phyloP scores from a whole-genome alignment of 1,140 invertebrate genomes.

The Anoplophora glabripennis region DNA sequence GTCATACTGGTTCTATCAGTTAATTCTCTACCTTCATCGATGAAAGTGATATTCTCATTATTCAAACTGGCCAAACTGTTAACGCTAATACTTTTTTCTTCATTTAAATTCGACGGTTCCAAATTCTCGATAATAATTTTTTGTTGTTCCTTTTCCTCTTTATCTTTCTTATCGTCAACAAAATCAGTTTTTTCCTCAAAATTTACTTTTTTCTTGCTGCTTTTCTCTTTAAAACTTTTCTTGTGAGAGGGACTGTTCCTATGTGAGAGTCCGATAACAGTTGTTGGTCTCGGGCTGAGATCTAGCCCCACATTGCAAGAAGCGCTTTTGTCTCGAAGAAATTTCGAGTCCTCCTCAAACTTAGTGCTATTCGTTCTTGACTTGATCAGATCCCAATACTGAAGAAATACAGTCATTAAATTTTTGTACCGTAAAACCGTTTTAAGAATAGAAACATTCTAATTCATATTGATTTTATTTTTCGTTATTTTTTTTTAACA shows the following conservation, averaged over 20 bases:
- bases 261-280: conserved; percentile 53
- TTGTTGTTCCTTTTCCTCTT: conserved; percentile 21
- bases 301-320: conserved; percentile 71
- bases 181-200: conserved; percentile 40
- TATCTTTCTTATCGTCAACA: conserved; percentile 24
- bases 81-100: conserved; percentile 45
- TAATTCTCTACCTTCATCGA: conserved; percentile 46
- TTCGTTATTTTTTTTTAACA: too few species aligned
- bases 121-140: conserved; percentile 14
- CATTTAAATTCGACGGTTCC: conserved; percentile 33
- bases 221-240: conserved; percentile 34
- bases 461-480: too few species aligned
- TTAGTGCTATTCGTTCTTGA: conserved; percentile 51
- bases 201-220: conserved; percentile 42
- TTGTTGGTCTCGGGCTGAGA: conserved; percentile 62
- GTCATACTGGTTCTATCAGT: conserved; percentile 44
- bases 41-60: conserved; percentile 43
- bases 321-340: conserved; percentile 62
- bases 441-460: too few species aligned
- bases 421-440: too few species aligned
- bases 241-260: conserved; percentile 28
- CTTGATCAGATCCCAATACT: conserved; percentile 68
- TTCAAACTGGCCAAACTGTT: conserved; percentile 43
- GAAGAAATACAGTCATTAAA: conserved; percentile 32
- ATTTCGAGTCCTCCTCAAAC: conserved; percentile 48